Percentiles rank a stretch among this genome's conserved stretches.
phyloP scores from a whole-genome alignment of 1,140 invertebrate genomes.

The Oreohelix idahoensis region DNA sequence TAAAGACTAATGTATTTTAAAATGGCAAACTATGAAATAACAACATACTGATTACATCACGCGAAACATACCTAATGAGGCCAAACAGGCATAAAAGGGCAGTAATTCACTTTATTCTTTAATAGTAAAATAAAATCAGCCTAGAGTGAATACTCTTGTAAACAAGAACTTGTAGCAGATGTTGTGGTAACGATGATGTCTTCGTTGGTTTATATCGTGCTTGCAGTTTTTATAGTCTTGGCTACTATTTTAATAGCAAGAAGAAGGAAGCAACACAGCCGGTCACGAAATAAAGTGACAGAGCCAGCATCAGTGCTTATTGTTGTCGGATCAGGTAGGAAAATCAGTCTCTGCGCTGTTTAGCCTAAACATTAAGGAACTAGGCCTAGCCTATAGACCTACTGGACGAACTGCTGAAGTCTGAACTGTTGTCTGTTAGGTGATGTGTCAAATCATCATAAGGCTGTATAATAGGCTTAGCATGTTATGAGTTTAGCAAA shows the following conservation, averaged over 20 bases:
- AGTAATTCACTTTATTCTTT: background rate
- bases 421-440: too few relatives aligned
- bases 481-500: too few relatives aligned
- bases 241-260: background rate
- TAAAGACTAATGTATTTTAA: too few relatives aligned
- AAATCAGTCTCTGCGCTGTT: background rate
- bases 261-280: background rate
- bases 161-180: background rate
- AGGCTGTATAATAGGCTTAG: too few relatives aligned
- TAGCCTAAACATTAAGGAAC: too few relatives aligned
- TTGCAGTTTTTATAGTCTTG: conserved; percentile 4
- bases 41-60: too few relatives aligned
- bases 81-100: background rate
- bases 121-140: background rate
- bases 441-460: too few relatives aligned
- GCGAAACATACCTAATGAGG: too few relatives aligned
- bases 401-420: too few relatives aligned
- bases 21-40: too few relatives aligned
- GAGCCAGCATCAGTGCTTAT: conserved; percentile 35
- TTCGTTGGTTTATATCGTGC: background rate
- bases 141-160: background rate
- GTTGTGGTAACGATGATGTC: background rate
- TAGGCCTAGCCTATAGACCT: too few relatives aligned
- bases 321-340: conserved; percentile 47
- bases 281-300: background rate